Base-by-base conservation (phyloP, 2,888 invertebrate species). In the Steinernema hermaphroditum region DNA sequence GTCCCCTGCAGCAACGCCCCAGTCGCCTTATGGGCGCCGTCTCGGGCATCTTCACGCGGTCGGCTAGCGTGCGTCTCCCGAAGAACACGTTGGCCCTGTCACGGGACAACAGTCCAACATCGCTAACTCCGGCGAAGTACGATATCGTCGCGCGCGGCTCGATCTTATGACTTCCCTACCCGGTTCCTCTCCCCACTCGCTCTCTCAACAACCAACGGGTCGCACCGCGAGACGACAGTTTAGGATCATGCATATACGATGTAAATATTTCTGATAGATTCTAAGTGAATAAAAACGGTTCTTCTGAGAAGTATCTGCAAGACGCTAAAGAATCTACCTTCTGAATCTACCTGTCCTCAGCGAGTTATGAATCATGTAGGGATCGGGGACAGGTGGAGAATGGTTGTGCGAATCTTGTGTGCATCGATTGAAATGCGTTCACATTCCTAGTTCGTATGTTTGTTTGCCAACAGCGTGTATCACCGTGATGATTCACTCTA, bases 201-300 rank as follows among this genome's bases (percentile, higher is more conserved):
- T 16, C 27, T 54, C 54, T 24, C 54, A 54, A 27, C 12, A 54
- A 54, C 6, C 24, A 54, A 54, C 54, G 54, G 54, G 54, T 54
- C 54, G 54, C 54, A 16, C 54, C 54, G 54, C 54, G 54, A 54
- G 54, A 54, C 27, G 54, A 54, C 54, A 22, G 6, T 54, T 24
- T 54, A 27, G 14, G 14, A 54, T 14, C 14, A 54, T 54, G 54
- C 54, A 54, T 24, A 54, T 54, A 54, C 4, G 24, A 22, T 54
- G 54, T 54, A 54, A 54, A 54, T 54, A 54, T 16, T 46, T n/a
- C 46, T 46, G 46, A 46, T 54, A 54, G 54, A 54, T 54, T 54
- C 19, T 54, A 54, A 54, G 4, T 16, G 19, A 46, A 46, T 37
- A 37, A 37, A 37, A 37, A 4, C 12, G 37, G n/a, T n/a, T n/a